Evolutionary conservation across 37 sponge, comb jelly and placozoan genomes (phyloP), one percentile per base, ranked within the genome.

Genomic region (Mnemiopsis leidyi): DNA sequence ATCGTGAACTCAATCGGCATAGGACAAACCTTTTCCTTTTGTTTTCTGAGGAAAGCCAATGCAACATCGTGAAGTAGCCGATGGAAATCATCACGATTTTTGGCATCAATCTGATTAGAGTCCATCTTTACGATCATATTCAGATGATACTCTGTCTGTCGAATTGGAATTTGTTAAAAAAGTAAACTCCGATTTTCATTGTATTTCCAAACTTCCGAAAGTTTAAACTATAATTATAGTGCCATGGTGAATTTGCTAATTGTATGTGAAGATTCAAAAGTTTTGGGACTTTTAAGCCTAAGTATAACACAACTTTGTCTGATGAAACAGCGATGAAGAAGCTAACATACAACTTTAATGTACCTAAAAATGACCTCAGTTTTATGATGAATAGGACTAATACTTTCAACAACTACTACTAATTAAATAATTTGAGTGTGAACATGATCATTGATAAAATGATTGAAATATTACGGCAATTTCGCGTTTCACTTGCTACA

Each of bases 141-240:
- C 79, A 77, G 79, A 77, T 77, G 79, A 32, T 77, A 77, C 18
- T 77, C 79, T 32, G 32, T 77, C 79, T 77, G 79, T 0, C 9
- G 33, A 77, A 34, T 28, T 26, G 36, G 33, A 77, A 34, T 77
- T n/a, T n/a, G n/a, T n/a, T n/a, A n/a, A n/a, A n/a, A n/a, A n/a
- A n/a, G n/a, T n/a, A n/a, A n/a, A n/a, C n/a, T n/a, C n/a, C n/a
- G n/a, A n/a, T n/a, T n/a, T n/a, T n/a, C n/a, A n/a, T n/a, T n/a
- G n/a, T n/a, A n/a, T n/a, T n/a, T n/a, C n/a, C n/a, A n/a, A n/a
- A n/a, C n/a, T n/a, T n/a, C n/a, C n/a, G n/a, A n/a, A n/a, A n/a
- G n/a, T n/a, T n/a, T n/a, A n/a, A n/a, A n/a, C n/a, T n/a, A 67
- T 67, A 21, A 67, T 67, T 13, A 67, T 67, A 67, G 20, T 67